Base-by-base conservation (phyloP, 2,113 vertebrate species). In the Odocoileus hemionus region DNA sequence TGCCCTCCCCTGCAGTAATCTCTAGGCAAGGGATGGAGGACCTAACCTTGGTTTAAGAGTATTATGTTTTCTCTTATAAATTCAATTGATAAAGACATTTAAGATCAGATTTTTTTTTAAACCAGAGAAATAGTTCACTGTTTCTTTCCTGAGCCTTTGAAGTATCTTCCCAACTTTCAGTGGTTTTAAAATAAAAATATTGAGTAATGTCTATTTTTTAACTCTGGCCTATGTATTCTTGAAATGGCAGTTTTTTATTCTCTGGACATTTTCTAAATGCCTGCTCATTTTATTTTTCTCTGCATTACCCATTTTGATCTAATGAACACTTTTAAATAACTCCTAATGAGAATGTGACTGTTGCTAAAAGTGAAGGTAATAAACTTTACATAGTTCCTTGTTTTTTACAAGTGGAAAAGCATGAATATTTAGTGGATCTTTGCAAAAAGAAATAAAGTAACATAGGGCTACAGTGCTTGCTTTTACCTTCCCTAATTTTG, bases 281-380 rank as follows among this genome's bases (percentile, higher is more conserved):
- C 76, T 97, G 91, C 93, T 96, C 89, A 67, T 67, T 89, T 97
- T 87, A 82, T n/a, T 11, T 90, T 91, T 54, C n/a, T 96, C 79
- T 84, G 9, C 43, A 17, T 50, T 97, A 25, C 13, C 45, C 52
- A 43, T 95, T 60, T 86, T 47, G 83, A 89, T 94, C 90, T 97
- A 84, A 95, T 79, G 76, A 58, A 67, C 76, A 93, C 87, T 89
- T 28, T 47, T 78, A 23, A 95, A 30, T 84, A 50, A 95, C 82
- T 67, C 50, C 55, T 91, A 89, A 97, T 74, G 55, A 83, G 79
- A 89, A 95, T 78, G 79, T 86, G 70, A 19, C 15, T 86, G 16
- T 91, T 70, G 39, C 60, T 95, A 43, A 95, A 83, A 92, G 45
- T 90, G 28, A 86, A 83, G 39, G 7, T 80, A 50, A 60, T 83